Base-by-base conservation (phyloP, 2,113 vertebrate species). In the Salvelinus fontinalis region DNA sequence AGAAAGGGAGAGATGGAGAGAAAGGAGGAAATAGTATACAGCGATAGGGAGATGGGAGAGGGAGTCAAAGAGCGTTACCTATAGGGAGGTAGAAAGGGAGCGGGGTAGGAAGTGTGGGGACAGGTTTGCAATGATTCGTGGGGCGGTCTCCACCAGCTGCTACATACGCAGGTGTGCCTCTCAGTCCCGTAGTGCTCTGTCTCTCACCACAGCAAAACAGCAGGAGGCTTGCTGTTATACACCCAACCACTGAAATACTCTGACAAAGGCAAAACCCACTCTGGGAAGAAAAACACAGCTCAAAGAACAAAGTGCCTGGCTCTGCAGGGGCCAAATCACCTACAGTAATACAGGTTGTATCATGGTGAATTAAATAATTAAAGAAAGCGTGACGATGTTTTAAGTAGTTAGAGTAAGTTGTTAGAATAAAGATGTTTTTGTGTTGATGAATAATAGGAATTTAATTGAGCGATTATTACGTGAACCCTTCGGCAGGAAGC, bases 151-250 rank as follows among this genome's bases (percentile, higher is more conserved):
- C 51, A 71, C 71, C 71, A 39, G 48, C 73, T 75, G 54, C 34
- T 67, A 54, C 51, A 65, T 75, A 81, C 74, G 73, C 81, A 79
- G 69, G 62, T 57, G 76, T 70, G 66, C 22, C 68, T 79, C 16
- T 70, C 68, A 70, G 16, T 75, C 31, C 48, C 18, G 9, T 27
- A n/a, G 65, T 75, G 75, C 71, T 82, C 68, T 67, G 4, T 49
- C 20, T 66, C 76, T 64, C 6, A 71, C 67, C 72, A 69, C 70
- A 75, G 79, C 68, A 71, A 70, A 71, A 69, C 70, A 75, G 79
- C 68, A 71, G 70, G 51, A 64, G 70, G n/a, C 7, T n/a, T 18
- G n/a, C 60, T 74, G 71, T 71, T 73, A 44, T 18, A 39, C 31
- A n/a, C 12, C 5, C 54, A 80, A 62, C 48, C 39, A 66, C 71